Base-by-base conservation (phyloP, 2,797 vertebrate species). In the Sebastes kiyomatsui region DNA sequence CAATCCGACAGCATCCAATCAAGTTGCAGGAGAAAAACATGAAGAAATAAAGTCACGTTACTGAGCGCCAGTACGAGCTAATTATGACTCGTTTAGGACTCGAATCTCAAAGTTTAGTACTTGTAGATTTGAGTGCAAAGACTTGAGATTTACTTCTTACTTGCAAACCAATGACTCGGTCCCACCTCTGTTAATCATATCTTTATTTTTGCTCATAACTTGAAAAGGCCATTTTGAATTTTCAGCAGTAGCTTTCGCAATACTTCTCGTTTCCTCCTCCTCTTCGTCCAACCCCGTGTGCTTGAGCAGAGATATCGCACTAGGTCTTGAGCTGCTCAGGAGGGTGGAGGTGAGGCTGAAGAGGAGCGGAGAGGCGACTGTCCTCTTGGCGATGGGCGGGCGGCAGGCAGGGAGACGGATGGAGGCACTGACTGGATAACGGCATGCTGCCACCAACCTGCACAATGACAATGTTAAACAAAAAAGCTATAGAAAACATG, bases 171-270 rank as follows among this genome's bases (percentile, higher is more conserved):
- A 2, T 46, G 42, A 46, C 42, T 46, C 0, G 3, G 42, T 46
- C 42, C 42, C 42, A 46, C 38, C 14, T 42, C 38, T 42, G 5
- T 42, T 42, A 42, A 42, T 42, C 14, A 16, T 16, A 42, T 42
- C 38, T 42, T 16, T 42, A 42, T 38, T 38, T 42, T 42, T 42
- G 38, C 13, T 42, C 38, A 42, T 0, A 42, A 42, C 14, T 6
- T 49, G 16, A 38, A 49, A 49, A 20, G 46, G 16, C 18, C 46
- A 20, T 49, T 49, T 49, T 49, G 46, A 49, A 49, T 18, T 20
- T 49, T 49, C 81, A 87, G 76, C 91, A 90, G 86, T 76, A 88
- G 83, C 86, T 92, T 55, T 93, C 85, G 3, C 82, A 79, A 35
- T 65, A 82, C 59, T 18, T 72, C 67, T 52, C 22, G 54, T 49